These are phyloP conservation scores for Buathra laborator DNA, from an alignment of 2,888 invertebrate genomes.

Conservation along the genomic window DNA sequence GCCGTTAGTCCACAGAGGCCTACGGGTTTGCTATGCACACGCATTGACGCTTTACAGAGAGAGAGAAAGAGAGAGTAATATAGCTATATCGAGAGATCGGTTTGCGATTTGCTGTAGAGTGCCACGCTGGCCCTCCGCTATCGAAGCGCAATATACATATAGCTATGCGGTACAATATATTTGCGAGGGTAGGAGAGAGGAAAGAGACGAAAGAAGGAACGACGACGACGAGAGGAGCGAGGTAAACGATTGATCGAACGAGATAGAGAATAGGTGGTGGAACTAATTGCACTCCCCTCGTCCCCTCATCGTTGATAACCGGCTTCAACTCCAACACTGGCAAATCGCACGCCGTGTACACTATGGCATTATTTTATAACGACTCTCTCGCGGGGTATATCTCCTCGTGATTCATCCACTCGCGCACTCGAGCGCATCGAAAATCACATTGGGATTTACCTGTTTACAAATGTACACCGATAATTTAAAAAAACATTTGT, in stretches of 20 bases:
- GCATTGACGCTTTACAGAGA: slow-evolving; percentile 50
- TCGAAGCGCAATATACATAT: background rate
- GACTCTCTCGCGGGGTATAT: slow-evolving; percentile 48
- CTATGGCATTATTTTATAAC: slow-evolving; percentile 54
- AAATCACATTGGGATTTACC: slow-evolving; percentile 48
- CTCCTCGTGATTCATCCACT: slow-evolving; percentile 58
- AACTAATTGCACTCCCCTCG: slow-evolving; percentile 58
- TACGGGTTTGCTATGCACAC: slow-evolving; percentile 36
- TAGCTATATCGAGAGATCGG: slow-evolving; percentile 43
- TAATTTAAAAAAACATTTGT: slow-evolving; percentile 44
- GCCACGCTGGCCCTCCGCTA: slow-evolving; percentile 45
- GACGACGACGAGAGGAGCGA: slow-evolving; percentile 65
- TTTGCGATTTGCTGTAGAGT: slow-evolving; percentile 66
- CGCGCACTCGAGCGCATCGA: slow-evolving; percentile 38
- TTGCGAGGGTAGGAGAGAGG: slow-evolving; percentile 55
- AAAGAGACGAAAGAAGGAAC: slow-evolving; percentile 66
- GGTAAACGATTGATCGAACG: slow-evolving; percentile 72
- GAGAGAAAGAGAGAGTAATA: background rate
- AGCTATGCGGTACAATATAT: background rate
- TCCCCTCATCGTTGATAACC: slow-evolving; percentile 45
- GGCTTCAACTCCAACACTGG: slow-evolving; percentile 26
- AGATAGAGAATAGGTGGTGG: slow-evolving; percentile 69
- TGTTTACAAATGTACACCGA: slow-evolving; percentile 38
- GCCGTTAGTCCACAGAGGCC: background rate
- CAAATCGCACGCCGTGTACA: slow-evolving; percentile 16